Evolutionary conservation across 1,140 invertebrate species (phyloP), one percentile per base, ranked within the genome.

Genomic region (Ostrea edulis): DNA sequence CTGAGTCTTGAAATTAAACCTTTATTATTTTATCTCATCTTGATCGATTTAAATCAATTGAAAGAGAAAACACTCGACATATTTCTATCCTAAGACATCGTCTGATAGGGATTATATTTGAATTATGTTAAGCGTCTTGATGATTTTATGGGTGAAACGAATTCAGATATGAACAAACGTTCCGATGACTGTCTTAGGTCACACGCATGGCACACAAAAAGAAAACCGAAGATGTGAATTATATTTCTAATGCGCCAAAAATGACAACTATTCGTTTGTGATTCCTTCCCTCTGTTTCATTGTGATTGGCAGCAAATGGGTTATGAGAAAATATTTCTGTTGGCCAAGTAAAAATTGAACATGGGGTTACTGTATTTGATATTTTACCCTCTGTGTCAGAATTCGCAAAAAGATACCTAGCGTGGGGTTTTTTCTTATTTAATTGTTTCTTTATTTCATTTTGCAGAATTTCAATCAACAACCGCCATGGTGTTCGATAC

Each of bases 1-100:
- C 68, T 77, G 68, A 77, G 68, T 77, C 68, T 77, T 77, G 68
- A 77, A 77, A 77, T 77, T 25, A 77, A 77, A 77, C 68, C 68
- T 77, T 77, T 77, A 77, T 77, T 77, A 25, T 77, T 35, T 25
- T 77, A 77, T 77, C 68, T 77, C 68, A 77, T 77, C 68, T 77
- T 29, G 25, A 77, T 77, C 68, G 68, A 77, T 77, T 62, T 29
- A 29, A 29, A 35, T 77, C 68, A 12, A 77, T 77, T 77, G 68
- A 77, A 77, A 77, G 68, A 25, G 68, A 77, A 77, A 77, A 77
- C 68, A 77, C 68, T 77, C 22, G 25, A 77, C 68, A 77, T 77
- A 29, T 77, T 77, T 77, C 68, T 77, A 14, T 77, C 25, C 68
- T 11, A 77, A 77, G 68, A 77, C 11, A 77, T 77, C 14, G 68